Percentiles rank a stretch among this genome's conserved stretches.
These are phyloP conservation scores for Oreortyx pictus DNA, from an alignment of 2,797 vertebrate genomes.

Conservation along the genomic window DNA sequence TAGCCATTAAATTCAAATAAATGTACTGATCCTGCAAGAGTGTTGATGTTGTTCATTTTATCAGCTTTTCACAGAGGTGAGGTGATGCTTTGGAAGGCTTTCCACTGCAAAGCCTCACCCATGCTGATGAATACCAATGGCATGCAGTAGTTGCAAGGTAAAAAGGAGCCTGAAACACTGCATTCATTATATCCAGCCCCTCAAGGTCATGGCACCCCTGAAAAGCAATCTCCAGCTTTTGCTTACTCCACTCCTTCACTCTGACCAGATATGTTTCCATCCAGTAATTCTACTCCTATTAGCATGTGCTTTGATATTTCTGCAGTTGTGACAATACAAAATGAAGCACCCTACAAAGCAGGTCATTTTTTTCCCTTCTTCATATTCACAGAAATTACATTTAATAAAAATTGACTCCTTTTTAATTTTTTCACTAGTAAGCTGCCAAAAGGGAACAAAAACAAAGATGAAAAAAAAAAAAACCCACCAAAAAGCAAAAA, in stretches of 20 bases:
- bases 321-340: not conserved
- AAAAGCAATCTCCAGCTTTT: conserved; percentile 38
- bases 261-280: conserved; percentile 12
- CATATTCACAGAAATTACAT: not conserved
- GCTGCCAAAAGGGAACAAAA: not conserved
- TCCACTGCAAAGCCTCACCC: not conserved
- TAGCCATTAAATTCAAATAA: not conserved
- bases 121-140: conserved; percentile 7
- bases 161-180: conserved; percentile 45
- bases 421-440: not conserved
- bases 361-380: not conserved
- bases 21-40: accelerated
- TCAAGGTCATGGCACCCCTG: conserved; percentile 37
- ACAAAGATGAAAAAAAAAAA: not conserved
- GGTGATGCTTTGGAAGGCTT: not conserved
- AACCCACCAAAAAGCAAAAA: not conserved
- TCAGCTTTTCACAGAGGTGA: accelerated
- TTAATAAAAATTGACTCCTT: not conserved
- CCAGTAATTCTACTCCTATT: not conserved
- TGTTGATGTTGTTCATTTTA: not conserved
- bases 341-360: not conserved
- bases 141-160: conserved; percentile 36
- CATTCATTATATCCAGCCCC: not conserved
- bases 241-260: not conserved
- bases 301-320: not conserved